A percentile compares a stretch with the other conserved stretches of the same genome.
Evolutionary conservation across 2,888 invertebrate species (phyloP).

Genomic region (Buathra laborator): DNA sequence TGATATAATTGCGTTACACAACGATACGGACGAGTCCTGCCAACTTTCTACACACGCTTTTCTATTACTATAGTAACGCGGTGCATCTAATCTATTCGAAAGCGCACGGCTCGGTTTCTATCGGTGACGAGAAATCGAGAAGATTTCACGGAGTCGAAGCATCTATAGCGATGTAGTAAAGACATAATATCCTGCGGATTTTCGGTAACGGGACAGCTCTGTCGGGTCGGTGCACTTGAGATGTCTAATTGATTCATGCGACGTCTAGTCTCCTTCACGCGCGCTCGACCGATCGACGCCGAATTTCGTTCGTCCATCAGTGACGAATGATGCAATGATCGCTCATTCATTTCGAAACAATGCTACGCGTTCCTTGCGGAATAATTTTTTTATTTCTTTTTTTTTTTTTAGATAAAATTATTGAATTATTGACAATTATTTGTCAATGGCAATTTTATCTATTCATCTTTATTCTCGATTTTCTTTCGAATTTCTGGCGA

Average conservation of each 20-base stretch:
- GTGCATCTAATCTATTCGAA: conserved; percentile 27
- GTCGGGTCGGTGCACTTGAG: conserved; percentile 47
- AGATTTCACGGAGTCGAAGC: conserved; percentile 23
- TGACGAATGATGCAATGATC: neutral
- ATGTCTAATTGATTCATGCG: conserved; percentile 40
- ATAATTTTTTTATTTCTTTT: too few species aligned
- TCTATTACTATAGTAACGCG: conserved; percentile 5
- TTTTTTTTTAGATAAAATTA: too few species aligned
- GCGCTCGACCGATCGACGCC: neutral
- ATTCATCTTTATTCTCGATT: too few species aligned
- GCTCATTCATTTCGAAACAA: too few species aligned
- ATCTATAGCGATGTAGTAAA: neutral
- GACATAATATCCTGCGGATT: neutral
- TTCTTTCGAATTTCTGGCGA: too few species aligned
- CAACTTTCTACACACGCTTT: neutral
- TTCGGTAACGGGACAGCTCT: conserved; percentile 26
- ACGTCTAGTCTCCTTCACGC: conserved; percentile 23
- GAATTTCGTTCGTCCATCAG: neutral
- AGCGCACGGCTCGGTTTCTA: neutral
- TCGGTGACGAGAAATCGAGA: conserved; percentile 16
- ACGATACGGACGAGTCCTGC: conserved; percentile 50
- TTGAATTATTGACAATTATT: too few species aligned
- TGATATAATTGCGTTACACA: conserved; percentile 53
- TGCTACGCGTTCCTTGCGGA: too few species aligned
- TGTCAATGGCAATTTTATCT: too few species aligned